Evolutionary conservation across 2,888 invertebrate genomes (phyloP).

Genomic region (Sclerodermus sp.): DNA sequence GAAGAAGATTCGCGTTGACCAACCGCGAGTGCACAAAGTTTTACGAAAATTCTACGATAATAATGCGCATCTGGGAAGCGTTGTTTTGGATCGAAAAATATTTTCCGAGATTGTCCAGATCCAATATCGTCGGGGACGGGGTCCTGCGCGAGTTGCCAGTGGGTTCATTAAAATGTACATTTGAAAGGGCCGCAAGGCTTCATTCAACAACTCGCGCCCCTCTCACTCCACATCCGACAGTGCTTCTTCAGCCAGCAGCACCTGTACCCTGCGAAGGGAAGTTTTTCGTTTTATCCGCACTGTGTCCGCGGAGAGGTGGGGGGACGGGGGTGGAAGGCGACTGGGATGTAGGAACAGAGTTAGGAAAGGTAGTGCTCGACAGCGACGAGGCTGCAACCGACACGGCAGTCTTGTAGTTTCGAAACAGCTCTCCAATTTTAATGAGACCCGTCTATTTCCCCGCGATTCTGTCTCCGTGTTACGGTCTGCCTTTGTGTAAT

Average conservation of each 20-base stretch:
- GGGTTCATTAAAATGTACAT: slow-evolving; percentile 32
- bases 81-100: no score
- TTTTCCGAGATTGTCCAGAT: no score
- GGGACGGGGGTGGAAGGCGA: not conserved
- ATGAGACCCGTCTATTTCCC: slow-evolving; percentile 54
- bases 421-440: slow-evolving; percentile 57
- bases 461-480: slow-evolving; percentile 50
- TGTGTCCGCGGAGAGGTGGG: not conserved
- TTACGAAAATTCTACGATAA: no score
- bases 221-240: slow-evolving; percentile 7
- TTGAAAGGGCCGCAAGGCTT: slow-evolving; percentile 22
- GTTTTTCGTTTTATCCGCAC: slow-evolving; percentile 7
- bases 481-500: slow-evolving; percentile 49
- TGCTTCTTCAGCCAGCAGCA: slow-evolving; percentile 11
- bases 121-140: not conserved
- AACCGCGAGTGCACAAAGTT: no score
- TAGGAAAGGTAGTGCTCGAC: slow-evolving; percentile 32
- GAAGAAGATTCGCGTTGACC: no score
- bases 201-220: slow-evolving; percentile 16
- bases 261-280: not conserved
- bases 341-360: not conserved
- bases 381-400: slow-evolving; percentile 48
- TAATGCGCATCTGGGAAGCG: no score
- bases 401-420: slow-evolving; percentile 54
- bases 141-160: not conserved